Conservation (phyloP, 2,888 invertebrate genomes). For the Drosophila differens region DNA sequence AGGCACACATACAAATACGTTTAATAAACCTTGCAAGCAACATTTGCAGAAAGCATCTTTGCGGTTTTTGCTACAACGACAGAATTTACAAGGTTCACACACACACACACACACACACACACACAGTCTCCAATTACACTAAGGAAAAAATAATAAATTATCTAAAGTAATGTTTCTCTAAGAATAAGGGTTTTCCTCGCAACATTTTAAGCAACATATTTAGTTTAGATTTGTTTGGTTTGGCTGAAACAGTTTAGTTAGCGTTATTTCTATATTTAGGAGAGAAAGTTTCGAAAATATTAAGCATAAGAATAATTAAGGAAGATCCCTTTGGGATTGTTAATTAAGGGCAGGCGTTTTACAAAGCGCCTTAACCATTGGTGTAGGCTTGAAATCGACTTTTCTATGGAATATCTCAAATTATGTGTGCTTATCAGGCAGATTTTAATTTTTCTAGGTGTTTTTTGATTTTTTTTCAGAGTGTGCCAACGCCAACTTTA, state of each 20-base stretch:
- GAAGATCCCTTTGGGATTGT: neutral
- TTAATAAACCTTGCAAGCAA: slow-evolving; percentile 63
- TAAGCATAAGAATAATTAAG: neutral
- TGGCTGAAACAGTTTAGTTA: neutral
- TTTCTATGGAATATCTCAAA: neutral
- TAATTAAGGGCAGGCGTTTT: neutral
- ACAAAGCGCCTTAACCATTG: neutral
- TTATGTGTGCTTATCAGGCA: neutral
- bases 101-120: neutral
- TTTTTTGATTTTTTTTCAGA: neutral
- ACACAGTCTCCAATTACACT: slow-evolving; percentile 2
- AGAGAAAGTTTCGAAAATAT: neutral
- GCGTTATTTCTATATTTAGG: neutral
- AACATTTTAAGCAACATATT: neutral
- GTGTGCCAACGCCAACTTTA: neutral
- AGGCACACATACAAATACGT: slow-evolving; percentile 10
- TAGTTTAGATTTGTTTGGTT: neutral
- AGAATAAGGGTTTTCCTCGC: neutral
- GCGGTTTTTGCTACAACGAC: slow-evolving; percentile 55
- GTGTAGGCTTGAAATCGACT: neutral
- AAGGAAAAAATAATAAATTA: neutral
- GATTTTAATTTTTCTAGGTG: neutral
- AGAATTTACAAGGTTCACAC: slow-evolving; percentile 44
- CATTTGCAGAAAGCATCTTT: slow-evolving; percentile 63
- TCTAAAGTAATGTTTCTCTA: neutral